These are phyloP conservation scores for Polypedilum vanderplanki DNA, from an alignment of 1,140 invertebrate species.

Conservation along the genomic window DNA sequence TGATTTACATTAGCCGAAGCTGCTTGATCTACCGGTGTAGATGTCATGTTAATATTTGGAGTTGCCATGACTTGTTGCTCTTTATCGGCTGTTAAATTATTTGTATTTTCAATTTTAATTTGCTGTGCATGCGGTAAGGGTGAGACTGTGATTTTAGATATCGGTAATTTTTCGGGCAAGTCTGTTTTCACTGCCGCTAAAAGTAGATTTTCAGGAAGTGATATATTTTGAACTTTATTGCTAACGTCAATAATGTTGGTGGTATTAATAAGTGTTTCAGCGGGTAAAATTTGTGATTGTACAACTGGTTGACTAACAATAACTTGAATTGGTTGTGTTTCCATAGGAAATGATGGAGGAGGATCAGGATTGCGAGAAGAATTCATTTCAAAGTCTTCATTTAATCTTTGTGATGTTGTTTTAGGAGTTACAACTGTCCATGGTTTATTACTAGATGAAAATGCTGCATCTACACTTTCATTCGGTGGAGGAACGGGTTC, in stretches of 20 bases:
- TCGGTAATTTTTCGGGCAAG: too few species aligned
- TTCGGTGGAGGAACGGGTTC: background rate
- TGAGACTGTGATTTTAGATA: too few species aligned
- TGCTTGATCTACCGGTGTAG: too few species aligned
- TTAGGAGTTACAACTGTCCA: background rate
- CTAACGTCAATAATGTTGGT: background rate
- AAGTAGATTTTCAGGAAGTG: background rate
- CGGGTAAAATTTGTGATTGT: background rate
- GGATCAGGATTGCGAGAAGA: background rate
- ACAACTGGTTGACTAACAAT: background rate
- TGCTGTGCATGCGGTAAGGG: too few species aligned
- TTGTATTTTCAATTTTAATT: background rate
- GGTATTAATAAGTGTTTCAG: background rate
- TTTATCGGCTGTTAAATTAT: background rate
- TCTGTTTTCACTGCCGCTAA: background rate
- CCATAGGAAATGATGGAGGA: background rate
- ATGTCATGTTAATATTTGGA: too few species aligned
- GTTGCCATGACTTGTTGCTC: background rate
- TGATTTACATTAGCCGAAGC: too few species aligned
- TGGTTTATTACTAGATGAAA: background rate
- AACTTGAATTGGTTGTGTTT: background rate
- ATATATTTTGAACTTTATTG: background rate
- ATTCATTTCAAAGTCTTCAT: background rate
- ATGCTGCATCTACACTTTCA: background rate
- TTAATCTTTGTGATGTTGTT: background rate